Percentiles rank a stretch among this genome's conserved stretches.
Evolutionary conservation across 2,113 vertebrate genomes (phyloP).

Genomic region (Turnix velox): DNA sequence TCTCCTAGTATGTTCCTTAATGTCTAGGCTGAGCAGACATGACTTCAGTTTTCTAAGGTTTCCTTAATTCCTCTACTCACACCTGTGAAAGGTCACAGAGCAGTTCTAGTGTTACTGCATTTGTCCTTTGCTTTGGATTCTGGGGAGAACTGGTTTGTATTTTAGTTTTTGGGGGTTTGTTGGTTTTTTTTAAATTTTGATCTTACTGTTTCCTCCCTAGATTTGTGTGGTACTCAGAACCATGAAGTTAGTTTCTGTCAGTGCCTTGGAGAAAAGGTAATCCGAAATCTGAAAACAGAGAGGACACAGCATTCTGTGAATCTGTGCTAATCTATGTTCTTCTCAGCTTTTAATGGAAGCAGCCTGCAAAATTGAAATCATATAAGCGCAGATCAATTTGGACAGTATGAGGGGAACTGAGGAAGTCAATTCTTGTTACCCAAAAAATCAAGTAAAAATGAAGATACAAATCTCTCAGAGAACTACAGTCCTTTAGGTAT

Average conservation of each 20-base stretch:
- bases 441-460: not conserved
- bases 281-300: not conserved
- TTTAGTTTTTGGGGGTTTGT: too few species aligned
- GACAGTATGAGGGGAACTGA: not conserved
- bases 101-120: not conserved
- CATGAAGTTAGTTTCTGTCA: not conserved
- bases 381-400: not conserved
- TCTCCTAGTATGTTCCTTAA: not conserved
- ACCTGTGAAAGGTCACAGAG: conserved; percentile 17
- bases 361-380: not conserved
- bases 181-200: not conserved
- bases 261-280: not conserved
- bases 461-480: not conserved
- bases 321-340: not conserved
- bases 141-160: not conserved
- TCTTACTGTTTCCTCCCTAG: not conserved
- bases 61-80: conserved; percentile 4
- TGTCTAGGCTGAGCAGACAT: conserved; percentile 5
- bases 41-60: conserved; percentile 44
- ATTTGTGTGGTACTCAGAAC: not conserved
- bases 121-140: conserved; percentile 10
- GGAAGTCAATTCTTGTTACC: not conserved
- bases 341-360: not conserved
- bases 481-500: not conserved
- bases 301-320: not conserved